Evolutionary conservation across 2,888 invertebrate species (phyloP).

Genomic region (Nemurella pictetii): DNA sequence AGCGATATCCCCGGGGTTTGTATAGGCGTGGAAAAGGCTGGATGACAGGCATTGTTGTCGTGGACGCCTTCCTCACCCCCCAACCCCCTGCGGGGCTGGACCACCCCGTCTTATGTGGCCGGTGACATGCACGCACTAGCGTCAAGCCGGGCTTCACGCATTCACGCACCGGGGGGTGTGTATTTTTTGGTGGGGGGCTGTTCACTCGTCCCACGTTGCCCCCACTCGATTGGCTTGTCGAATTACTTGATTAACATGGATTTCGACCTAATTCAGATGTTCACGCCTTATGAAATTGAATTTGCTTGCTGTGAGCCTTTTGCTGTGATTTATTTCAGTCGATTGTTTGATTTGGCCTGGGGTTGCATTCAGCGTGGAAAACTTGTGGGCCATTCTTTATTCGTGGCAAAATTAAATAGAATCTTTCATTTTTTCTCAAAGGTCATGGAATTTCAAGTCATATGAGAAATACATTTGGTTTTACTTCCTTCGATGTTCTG

Average conservation of each 20-base stretch:
- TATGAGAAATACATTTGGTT: no score
- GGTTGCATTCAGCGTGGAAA: no score
- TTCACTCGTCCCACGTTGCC: no score
- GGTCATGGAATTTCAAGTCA: no score
- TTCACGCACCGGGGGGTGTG: background rate
- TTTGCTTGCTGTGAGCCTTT: background rate
- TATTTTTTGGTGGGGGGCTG: background rate
- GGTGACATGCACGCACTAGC: background rate
- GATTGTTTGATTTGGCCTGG: background rate
- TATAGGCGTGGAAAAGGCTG: background rate
- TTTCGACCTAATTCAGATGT: background rate
- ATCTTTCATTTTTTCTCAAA: no score
- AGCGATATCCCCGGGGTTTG: background rate
- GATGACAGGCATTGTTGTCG: constrained; percentile 13
- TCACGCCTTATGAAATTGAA: background rate
- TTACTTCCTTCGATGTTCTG: no score
- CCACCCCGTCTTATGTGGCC: background rate
- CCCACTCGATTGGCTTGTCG: background rate
- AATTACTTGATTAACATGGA: background rate
- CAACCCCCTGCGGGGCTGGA: background rate
- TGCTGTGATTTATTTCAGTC: background rate
- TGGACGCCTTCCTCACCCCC: background rate
- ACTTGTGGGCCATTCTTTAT: no score
- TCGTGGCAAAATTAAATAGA: no score
- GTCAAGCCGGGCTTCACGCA: background rate